Evolutionary conservation across 1,140 invertebrate genomes (phyloP), one percentile per base, ranked within the genome.

Genomic region (Leptinotarsa lineolata): DNA sequence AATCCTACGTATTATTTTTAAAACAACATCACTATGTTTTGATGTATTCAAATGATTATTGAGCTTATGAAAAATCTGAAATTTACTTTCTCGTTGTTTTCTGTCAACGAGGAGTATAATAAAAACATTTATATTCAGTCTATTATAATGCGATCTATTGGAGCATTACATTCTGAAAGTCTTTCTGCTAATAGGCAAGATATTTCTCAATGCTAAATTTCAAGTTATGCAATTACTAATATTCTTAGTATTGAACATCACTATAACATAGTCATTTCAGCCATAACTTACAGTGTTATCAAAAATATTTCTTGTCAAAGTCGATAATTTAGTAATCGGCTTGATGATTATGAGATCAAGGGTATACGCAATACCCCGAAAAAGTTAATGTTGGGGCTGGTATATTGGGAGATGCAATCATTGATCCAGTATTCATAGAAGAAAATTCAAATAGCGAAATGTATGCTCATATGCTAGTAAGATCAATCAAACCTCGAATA

Each of bases 321-420:
- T 63, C 11, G 22, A 20, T 63, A 63, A 63, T 18, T 22, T n/a
- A 22, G 20, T 63, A 11, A 20, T n/a, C 60, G n/a, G 20, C 1
- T 63, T 63, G 22, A 63, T 63, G 22, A 63, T 63, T 63, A 54
- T n/a, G n/a, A n/a, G n/a, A n/a, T n/a, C n/a, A n/a, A n/a, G n/a
- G n/a, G n/a, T n/a, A n/a, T n/a, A n/a, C n/a, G n/a, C n/a, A n/a
- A n/a, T n/a, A n/a, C n/a, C n/a, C n/a, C n/a, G n/a, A n/a, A n/a
- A n/a, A n/a, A n/a, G n/a, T n/a, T n/a, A n/a, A n/a, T n/a, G n/a
- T n/a, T n/a, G n/a, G n/a, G n/a, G n/a, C n/a, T n/a, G n/a, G n/a
- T n/a, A n/a, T n/a, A n/a, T n/a, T n/a, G n/a, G n/a, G n/a, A n/a
- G n/a, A n/a, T n/a, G n/a, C n/a, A n/a, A n/a, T n/a, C n/a, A n/a